Percentiles rank a stretch among this genome's conserved stretches.
These are phyloP conservation scores for Limnodromus scolopaceus DNA, from an alignment of 2,797 vertebrate genomes.

Conservation along the genomic window DNA sequence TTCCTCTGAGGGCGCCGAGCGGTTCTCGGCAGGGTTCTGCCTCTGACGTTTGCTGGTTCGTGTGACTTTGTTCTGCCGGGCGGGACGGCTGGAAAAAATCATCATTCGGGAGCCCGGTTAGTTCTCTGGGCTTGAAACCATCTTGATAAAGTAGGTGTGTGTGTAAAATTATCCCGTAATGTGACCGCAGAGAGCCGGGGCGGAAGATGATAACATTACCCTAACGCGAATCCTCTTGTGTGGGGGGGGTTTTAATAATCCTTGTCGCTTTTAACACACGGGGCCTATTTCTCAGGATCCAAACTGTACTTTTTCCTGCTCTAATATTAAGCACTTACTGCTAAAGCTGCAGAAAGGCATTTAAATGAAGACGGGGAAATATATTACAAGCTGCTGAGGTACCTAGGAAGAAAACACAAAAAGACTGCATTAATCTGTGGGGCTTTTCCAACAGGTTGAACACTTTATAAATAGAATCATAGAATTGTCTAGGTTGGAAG, in stretches of 20 bases:
- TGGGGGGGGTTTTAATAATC: background rate
- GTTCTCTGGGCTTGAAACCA: background rate
- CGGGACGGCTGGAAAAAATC: background rate
- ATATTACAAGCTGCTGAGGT: background rate
- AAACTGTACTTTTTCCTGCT: fast-evolving
- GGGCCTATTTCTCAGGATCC: background rate
- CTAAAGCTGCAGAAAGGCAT: background rate
- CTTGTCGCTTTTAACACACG: background rate
- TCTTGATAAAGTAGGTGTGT: background rate
- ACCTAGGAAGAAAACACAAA: background rate
- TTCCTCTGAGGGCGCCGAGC: background rate
- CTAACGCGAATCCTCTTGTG: background rate
- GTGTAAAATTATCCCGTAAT: background rate
- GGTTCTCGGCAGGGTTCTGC: background rate
- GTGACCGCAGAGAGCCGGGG: background rate
- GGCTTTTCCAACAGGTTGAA: background rate
- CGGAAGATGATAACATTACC: background rate
- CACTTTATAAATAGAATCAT: background rate
- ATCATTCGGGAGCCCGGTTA: background rate
- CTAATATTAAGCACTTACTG: background rate
- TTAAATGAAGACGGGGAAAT: background rate
- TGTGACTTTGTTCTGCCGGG: background rate
- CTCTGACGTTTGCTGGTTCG: background rate
- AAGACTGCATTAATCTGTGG: background rate
- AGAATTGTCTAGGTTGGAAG: too few species aligned